These are phyloP conservation scores for Sinelater perroti DNA, from an alignment of 2,888 invertebrate species.

Conservation along the genomic window DNA sequence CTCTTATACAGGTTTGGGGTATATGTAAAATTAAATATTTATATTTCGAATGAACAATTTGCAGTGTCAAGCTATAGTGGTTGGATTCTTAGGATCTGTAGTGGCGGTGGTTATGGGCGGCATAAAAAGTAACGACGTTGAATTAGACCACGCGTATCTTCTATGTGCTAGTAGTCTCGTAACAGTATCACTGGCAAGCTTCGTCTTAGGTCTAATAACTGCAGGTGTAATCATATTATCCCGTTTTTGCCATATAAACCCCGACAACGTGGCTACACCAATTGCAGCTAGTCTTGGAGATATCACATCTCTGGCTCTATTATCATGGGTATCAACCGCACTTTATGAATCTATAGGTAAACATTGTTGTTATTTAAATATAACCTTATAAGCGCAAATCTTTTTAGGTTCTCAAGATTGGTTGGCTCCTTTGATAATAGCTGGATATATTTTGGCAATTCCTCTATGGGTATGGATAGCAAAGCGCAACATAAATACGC, in stretches of 20 bases:
- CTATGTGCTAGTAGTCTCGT: constrained; percentile 78
- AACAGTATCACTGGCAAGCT: constrained; percentile 79
- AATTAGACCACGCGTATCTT: constrained; percentile 73
- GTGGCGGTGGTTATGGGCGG: constrained; percentile 75
- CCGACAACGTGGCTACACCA: constrained; percentile 83
- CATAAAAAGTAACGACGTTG: constrained; percentile 69
- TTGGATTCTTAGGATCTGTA: constrained; percentile 75
- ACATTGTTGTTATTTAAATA: constrained; percentile 15
- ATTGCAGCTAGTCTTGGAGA: constrained; percentile 84
- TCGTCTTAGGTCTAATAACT: constrained; percentile 76
- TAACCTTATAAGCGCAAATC: not conserved
- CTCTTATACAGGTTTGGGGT: constrained; percentile 71
- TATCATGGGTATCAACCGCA: constrained; percentile 68
- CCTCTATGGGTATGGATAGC: constrained; percentile 81
- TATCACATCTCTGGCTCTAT: constrained; percentile 72
- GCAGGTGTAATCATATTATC: constrained; percentile 76
- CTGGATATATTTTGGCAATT: constrained; percentile 70
- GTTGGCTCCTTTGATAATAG: constrained; percentile 71
- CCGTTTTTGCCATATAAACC: constrained; percentile 75
- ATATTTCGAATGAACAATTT: too few species aligned
- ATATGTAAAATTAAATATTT: not conserved
- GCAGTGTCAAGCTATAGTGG: constrained; percentile 75
- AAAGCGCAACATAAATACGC: constrained; percentile 73
- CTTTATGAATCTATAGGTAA: constrained; percentile 68
- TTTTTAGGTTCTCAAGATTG: constrained; percentile 65